Percentiles rank a stretch among this genome's conserved stretches.
Conservation (phyloP, 2,113 vertebrate species). For the Nyctibius bracteatus region DNA sequence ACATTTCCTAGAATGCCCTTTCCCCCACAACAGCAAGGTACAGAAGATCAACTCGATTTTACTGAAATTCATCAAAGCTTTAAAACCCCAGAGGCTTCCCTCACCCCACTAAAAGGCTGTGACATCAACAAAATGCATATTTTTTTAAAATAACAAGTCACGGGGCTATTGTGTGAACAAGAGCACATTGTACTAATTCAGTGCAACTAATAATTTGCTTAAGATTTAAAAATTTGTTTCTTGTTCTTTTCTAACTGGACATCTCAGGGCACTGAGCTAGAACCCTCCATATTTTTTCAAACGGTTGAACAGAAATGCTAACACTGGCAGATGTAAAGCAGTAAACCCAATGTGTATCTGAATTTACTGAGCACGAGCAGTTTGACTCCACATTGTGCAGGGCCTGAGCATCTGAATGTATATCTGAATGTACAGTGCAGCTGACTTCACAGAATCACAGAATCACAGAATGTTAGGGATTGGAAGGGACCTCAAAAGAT, state of each 20-base stretch:
- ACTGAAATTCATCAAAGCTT: neutral
- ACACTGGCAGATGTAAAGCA: neutral
- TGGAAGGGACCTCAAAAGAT: too few relatives aligned
- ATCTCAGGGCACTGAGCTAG: neutral
- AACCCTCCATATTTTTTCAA: neutral
- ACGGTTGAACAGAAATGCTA: neutral
- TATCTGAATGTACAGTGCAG: neutral
- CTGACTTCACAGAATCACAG: too few relatives aligned
- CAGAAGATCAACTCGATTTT: neutral
- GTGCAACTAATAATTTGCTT: neutral
- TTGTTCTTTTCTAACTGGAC: neutral
- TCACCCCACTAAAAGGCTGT: neutral
- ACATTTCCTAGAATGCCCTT: neutral
- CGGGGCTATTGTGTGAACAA: neutral
- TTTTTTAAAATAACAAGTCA: neutral
- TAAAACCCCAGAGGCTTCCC: neutral
- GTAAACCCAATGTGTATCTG: neutral
- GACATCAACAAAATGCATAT: neutral
- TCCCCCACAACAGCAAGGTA: neutral
- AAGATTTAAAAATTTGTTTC: neutral
- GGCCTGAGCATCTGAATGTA: neutral
- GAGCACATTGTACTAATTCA: neutral
- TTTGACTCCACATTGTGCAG: neutral
- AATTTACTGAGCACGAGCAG: neutral
- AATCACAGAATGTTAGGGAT: too few relatives aligned